Evolutionary conservation across 2,888 invertebrate genomes (phyloP), one percentile per base, ranked within the genome.

Genomic region (Lithophane semibrunnea): DNA sequence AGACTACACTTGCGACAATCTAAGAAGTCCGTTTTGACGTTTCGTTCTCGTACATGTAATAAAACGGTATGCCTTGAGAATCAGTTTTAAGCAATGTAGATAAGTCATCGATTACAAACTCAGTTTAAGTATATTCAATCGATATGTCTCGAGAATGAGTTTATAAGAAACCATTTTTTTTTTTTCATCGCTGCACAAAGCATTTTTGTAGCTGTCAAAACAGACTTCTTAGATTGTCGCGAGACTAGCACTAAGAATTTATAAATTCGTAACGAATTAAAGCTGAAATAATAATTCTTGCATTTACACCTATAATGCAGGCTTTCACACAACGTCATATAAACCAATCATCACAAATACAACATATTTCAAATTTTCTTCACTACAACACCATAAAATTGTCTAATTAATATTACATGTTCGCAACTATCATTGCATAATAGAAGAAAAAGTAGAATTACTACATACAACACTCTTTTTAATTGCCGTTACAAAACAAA

Each of bases 361-460:
- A 21, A 63, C 52, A 60, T 52, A 70, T 49, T 66, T 47, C 21
- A 75, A 65, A 77, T 73, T 73, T 73, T 70, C 72, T 24, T 64
- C 61, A 37, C n/a, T 8, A 24, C 49, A 70, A 65, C 47, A 75
- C 81, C 70, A 84, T 81, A 68, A 64, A 70, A 83, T 73, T 66
- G 44, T 37, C 54, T 77, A 75, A 77, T 77, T 75, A 73, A 65
- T 37, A 76, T 83, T 77, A 83, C 80, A n/a, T 81, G 73, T 73
- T 47, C 56, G 42, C 44, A 80, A 80, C 63, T 29, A 66, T 58
- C 3, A 82, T 82, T 75, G 63, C 64, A 58, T 84, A 81, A 81
- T 69, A 37, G 2, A 56, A 42, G n/a, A 74, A 80, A 61, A 75
- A 73, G 54, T 56, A 60, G 5, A 64, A 73, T 73, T 68, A 72